phyloP scores from a whole-genome alignment of 2,113 vertebrate genomes.

The Eublepharis macularius region DNA sequence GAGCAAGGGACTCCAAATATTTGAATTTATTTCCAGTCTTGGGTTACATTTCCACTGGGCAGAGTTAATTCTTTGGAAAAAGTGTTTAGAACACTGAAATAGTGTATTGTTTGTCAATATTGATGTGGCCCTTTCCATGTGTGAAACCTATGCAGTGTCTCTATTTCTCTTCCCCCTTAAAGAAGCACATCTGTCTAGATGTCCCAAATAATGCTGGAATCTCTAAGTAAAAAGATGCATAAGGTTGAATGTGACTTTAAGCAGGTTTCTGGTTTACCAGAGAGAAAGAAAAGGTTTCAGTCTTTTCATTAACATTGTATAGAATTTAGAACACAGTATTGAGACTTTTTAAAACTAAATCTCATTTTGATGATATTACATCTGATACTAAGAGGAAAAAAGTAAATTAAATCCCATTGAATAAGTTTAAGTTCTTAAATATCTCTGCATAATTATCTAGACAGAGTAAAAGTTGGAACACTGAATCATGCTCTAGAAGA shows the following conservation, averaged over 20 bases:
- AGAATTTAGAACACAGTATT: neutral
- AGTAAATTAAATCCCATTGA: neutral
- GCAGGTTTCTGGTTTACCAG: neutral
- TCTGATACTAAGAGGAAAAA: neutral
- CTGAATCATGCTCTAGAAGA: neutral
- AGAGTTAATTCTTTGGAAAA: too few species aligned
- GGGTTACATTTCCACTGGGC: too few species aligned
- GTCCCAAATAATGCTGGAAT: neutral
- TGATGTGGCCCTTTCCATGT: too few species aligned
- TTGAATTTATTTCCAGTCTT: too few species aligned
- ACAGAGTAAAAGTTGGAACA: slow-evolving; percentile 13
- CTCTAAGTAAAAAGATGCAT: too few species aligned
- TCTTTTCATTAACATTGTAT: neutral
- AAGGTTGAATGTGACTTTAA: neutral
- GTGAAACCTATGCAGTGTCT: too few species aligned
- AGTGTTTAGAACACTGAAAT: too few species aligned
- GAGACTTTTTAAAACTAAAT: neutral
- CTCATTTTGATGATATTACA: neutral
- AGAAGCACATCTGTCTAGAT: neutral
- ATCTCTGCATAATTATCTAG: neutral
- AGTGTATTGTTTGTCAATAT: too few species aligned
- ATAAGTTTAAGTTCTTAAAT: neutral
- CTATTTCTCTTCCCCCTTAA: too few species aligned
- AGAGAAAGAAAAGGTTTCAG: neutral
- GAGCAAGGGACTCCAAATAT: too few species aligned